Conservation (phyloP, 2,888 invertebrate genomes). For the Luperina nickerlii region DNA sequence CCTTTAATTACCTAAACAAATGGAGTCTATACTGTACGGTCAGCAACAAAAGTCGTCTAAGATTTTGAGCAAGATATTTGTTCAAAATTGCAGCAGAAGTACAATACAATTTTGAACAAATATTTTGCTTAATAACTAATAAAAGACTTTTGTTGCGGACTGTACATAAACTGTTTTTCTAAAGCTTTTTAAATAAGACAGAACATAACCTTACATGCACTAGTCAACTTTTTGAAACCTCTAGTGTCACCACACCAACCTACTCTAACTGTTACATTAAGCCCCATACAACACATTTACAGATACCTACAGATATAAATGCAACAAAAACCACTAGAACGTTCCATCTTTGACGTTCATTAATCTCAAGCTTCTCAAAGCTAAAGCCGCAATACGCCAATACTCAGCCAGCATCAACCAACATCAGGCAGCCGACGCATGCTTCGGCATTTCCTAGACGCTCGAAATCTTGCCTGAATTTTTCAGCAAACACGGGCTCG, state of each 20-base stretch:
- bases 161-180: neutral
- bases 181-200: neutral
- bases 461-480: slow-evolving; percentile 67
- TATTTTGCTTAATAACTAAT: no score
- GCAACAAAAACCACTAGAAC: slow-evolving; percentile 16
- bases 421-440: slow-evolving; percentile 44
- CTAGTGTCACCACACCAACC: neutral
- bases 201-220: neutral
- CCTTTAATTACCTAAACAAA: no score
- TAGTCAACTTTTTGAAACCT: neutral
- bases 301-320: slow-evolving; percentile 8
- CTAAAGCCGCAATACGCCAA: slow-evolving; percentile 43
- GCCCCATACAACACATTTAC: neutral
- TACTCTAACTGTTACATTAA: neutral
- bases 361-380: slow-evolving; percentile 54
- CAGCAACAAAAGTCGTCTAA: no score
- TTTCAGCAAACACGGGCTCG: slow-evolving; percentile 70
- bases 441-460: slow-evolving; percentile 59
- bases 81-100: no score
- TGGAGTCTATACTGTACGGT: no score
- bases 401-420: slow-evolving; percentile 43
- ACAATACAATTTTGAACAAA: no score
- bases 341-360: slow-evolving; percentile 38
- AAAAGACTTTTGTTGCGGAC: no score
- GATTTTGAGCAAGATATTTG: no score